phyloP scores from a whole-genome alignment of 2,888 invertebrate genomes.

The Drosophila neotestacea region DNA sequence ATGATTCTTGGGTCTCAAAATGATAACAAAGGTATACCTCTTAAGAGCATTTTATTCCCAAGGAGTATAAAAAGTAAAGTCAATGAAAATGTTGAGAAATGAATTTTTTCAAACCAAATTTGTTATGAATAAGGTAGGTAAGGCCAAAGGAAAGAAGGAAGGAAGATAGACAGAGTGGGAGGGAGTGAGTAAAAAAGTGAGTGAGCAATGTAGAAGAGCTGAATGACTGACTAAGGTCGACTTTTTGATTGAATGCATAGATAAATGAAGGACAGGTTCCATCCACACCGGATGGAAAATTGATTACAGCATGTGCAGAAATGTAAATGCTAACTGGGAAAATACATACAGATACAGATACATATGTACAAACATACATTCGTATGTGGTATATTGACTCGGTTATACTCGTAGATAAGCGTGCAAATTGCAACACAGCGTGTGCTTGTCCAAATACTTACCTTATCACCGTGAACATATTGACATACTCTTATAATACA shows the following conservation, averaged over 20 bases:
- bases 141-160: slow-evolving; percentile 2
- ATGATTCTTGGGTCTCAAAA: neutral
- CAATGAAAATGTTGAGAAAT: slow-evolving; percentile 50
- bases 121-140: slow-evolving; percentile 38
- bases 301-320: slow-evolving; percentile 66
- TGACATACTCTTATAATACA: slow-evolving; percentile 3
- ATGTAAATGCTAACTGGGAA: slow-evolving; percentile 45
- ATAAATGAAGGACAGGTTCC: slow-evolving; percentile 69
- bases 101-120: slow-evolving; percentile 56
- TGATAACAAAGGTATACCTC: neutral
- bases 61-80: slow-evolving; percentile 22
- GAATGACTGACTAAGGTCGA: slow-evolving; percentile 61
- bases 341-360: neutral
- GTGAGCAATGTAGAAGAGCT: slow-evolving; percentile 6
- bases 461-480: slow-evolving; percentile 31
- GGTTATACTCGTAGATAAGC: slow-evolving; percentile 32
- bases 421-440: slow-evolving; percentile 41
- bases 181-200: neutral
- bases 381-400: neutral
- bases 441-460: slow-evolving; percentile 30
- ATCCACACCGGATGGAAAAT: slow-evolving; percentile 60
- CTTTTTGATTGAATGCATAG: slow-evolving; percentile 70
- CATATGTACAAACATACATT: neutral
- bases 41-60: neutral
- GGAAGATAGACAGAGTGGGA: neutral